Conservation (phyloP, 2,888 invertebrate genomes). For the Oithona nana region DNA sequence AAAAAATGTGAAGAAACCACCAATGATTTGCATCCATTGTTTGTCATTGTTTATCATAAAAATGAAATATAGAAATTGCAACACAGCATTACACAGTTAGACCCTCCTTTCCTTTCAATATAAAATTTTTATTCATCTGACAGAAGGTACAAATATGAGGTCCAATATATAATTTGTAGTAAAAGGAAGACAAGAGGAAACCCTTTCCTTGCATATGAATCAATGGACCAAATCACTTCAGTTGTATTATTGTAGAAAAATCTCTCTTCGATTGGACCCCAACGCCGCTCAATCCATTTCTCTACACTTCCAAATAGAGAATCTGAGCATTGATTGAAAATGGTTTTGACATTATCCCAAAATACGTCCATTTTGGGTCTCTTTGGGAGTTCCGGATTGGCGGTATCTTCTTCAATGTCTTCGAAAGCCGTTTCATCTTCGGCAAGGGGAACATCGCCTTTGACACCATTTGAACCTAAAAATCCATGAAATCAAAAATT, state of each 20-base stretch:
- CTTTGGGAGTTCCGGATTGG: neutral
- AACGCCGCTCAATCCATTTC: neutral
- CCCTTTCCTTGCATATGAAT: slow-evolving; percentile 36
- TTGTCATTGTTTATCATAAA: no score
- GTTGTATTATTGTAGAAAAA: neutral
- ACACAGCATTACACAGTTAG: no score
- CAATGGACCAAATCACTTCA: slow-evolving; percentile 30
- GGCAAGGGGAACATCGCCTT: neutral
- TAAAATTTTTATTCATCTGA: no score
- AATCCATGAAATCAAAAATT: no score
- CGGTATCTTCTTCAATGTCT: slow-evolving; percentile 1
- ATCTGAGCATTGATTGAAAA: neutral
- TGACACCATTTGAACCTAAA: neutral
- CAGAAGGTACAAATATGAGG: slow-evolving; percentile 23
- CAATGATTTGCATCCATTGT: no score
- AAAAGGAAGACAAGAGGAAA: slow-evolving; percentile 39
- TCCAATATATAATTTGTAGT: slow-evolving; percentile 35
- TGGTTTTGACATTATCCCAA: neutral
- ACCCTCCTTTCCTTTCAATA: no score
- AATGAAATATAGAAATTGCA: no score
- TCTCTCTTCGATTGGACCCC: neutral
- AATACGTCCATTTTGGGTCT: neutral
- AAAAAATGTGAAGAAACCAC: no score
- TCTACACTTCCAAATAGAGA: neutral
- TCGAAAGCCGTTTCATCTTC: slow-evolving; percentile 4